phyloP scores from a whole-genome alignment of 2,113 vertebrate genomes.

The Pleuronectes platessa region DNA sequence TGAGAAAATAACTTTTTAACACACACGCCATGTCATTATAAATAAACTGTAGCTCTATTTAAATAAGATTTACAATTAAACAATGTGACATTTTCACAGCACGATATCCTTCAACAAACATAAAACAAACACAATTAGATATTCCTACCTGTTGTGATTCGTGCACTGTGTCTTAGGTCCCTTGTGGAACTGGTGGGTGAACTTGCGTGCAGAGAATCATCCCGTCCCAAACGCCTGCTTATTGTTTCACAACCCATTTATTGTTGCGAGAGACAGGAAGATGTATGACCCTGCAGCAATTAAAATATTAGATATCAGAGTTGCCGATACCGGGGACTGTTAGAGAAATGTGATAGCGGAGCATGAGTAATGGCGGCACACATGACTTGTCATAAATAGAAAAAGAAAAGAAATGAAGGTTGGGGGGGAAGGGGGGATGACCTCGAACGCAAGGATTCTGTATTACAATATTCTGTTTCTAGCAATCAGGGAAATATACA shows the following conservation, averaged over 20 bases:
- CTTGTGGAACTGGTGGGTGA: constrained; percentile 5
- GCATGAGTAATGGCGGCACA: constrained; percentile 76
- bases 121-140: neutral
- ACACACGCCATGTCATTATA: neutral
- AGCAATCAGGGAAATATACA: constrained; percentile 73
- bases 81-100: neutral
- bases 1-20: neutral
- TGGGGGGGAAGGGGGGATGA: constrained; percentile 41
- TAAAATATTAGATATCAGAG: constrained; percentile 82
- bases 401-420: constrained; percentile 19
- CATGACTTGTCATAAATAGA: constrained; percentile 66
- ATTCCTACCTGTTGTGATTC: constrained; percentile 31
- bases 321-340: constrained; percentile 64
- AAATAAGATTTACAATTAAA: neutral
- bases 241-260: constrained; percentile 58
- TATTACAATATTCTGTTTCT: constrained; percentile 76
- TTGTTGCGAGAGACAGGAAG: constrained; percentile 70
- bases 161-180: constrained; percentile 9
- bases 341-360: constrained; percentile 77
- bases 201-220: constrained; percentile 49
- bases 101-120: neutral
- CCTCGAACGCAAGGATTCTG: constrained; percentile 75
- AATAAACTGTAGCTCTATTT: neutral
- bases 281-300: constrained; percentile 79
- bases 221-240: constrained; percentile 47